These are phyloP conservation scores for Oreotrochilus melanogaster DNA, from an alignment of 2,113 vertebrate species.

Conservation along the genomic window DNA sequence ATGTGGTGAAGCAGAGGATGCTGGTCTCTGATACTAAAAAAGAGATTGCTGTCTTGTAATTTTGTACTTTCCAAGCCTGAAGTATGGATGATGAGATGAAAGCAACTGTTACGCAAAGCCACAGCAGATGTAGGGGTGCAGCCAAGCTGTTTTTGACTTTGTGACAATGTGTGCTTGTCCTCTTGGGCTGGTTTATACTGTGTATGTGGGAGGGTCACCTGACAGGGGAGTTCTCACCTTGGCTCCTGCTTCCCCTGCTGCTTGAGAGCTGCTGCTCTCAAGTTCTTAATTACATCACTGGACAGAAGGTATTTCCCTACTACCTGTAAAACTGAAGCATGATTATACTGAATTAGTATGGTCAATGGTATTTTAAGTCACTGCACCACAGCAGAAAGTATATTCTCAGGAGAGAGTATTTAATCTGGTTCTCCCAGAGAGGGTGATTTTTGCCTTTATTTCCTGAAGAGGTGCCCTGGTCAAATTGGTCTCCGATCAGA, in stretches of 20 bases:
- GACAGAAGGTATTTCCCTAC: background rate
- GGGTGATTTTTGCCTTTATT: background rate
- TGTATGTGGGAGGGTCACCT: background rate
- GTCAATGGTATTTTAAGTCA: background rate
- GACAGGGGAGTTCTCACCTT: background rate
- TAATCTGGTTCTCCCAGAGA: background rate
- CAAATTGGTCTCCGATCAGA: background rate
- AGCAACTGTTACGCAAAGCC: background rate
- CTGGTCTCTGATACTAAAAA: conserved; percentile 16
- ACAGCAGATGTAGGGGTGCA: background rate
- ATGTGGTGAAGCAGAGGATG: background rate
- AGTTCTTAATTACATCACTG: background rate
- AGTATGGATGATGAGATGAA: background rate
- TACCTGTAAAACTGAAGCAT: background rate
- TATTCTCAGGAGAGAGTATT: background rate
- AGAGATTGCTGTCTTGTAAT: background rate
- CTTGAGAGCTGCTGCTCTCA: background rate
- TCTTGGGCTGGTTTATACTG: background rate
- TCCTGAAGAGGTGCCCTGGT: background rate
- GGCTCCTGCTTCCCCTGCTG: background rate
- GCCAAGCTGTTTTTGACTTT: background rate
- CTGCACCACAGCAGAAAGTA: fast-evolving
- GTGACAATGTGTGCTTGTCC: background rate
- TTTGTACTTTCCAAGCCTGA: background rate
- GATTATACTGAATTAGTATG: background rate